Evolutionary conservation across 1,140 invertebrate species (phyloP), one percentile per base, ranked within the genome.

Genomic region (Phthorimaea operculella): DNA sequence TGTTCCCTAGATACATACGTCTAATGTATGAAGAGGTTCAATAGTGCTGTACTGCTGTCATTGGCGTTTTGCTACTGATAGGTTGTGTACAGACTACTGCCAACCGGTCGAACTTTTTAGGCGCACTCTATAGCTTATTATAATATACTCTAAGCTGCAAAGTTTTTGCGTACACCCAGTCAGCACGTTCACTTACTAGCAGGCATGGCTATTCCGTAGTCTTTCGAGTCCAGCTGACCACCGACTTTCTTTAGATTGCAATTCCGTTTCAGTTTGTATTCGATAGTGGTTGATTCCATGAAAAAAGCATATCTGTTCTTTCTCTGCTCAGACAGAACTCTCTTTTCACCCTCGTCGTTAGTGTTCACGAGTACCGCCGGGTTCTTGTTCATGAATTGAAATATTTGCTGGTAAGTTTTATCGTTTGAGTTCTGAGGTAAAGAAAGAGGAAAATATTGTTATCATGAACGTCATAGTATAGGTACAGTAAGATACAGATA

Each of bases 221-320:
- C 92, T 77, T 96, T 96, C 49, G 88, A 91, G 83, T 96, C 92
- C 55, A 96, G 74, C 72, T 90, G 86, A 51, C 90, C 87, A 52
- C 94, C 91, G 60, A 96, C 89, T 84, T 94, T 91, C n/a, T 89
- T 90, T 1, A 96, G 81, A 49, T 92, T 87, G 68, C 94, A 96
- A 56, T 94, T 87, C 48, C 91, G 82, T 68, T 93, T 92, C 45
- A 90, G 87, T 64, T 92, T 90, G 72, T 94, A 96, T 58, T 94
- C 92, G 61, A 96, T 90, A 11, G 90, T 88, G 0, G 90, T 89
- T 3, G 93, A 94, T 79, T 96, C 94, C 94, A 96, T 96, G 33
- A 96, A 87, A 72, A 93, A 96, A 1, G 93, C 94, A 69, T 94
- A 96, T 49, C 79, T 82, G 10, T 86, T 82, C 6, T 28, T 28